Evolutionary conservation across 1,140 invertebrate species (phyloP).

Genomic region (Drosophila equinoxialis): DNA sequence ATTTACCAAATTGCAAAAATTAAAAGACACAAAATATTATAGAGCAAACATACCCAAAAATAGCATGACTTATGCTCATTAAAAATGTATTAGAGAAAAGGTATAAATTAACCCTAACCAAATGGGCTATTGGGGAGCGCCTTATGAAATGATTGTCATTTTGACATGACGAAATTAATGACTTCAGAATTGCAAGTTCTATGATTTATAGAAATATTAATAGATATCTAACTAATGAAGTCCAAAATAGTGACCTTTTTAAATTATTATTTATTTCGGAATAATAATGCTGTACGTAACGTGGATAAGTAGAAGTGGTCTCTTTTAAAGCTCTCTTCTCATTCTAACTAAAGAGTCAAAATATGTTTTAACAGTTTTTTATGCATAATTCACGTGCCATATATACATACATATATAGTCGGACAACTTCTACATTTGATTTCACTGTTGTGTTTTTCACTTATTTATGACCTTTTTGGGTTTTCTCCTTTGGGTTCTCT

Average conservation of each 20-base stretch:
- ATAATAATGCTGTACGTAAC: too few species aligned
- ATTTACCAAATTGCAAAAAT: conserved; percentile 57
- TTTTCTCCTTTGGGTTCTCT: not conserved
- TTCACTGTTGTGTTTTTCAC: not conserved
- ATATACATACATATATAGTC: not conserved
- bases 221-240: too few species aligned
- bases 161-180: not conserved
- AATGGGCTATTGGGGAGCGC: not conserved
- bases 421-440: not conserved
- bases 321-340: too few species aligned
- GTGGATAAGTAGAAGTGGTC: too few species aligned
- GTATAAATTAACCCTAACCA: conserved; percentile 26
- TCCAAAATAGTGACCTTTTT: too few species aligned
- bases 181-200: not conserved
- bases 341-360: too few species aligned
- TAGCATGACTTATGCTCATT: conserved; percentile 52
- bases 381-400: not conserved
- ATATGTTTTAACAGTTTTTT: not conserved
- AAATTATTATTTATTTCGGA: too few species aligned
- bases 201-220: not conserved
- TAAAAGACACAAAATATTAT: conserved; percentile 12
- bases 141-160: not conserved
- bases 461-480: conserved; percentile 3
- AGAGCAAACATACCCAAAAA: conserved; percentile 41
- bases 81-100: conserved; percentile 25